phyloP scores from a whole-genome alignment of 1,140 invertebrate species.

The Notospermus geniculatus region DNA sequence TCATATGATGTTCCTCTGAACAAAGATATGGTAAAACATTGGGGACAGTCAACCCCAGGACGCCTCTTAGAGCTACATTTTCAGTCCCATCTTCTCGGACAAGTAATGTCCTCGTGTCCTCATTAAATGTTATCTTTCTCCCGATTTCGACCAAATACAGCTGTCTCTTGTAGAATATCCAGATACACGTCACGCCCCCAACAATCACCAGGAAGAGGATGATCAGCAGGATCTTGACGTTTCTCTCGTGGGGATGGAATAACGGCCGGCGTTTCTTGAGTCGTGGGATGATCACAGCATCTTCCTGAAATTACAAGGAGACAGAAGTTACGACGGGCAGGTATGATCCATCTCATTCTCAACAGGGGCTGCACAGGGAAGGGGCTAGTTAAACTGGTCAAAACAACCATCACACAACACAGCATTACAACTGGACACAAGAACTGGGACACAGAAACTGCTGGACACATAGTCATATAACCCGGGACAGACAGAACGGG shows the following conservation, averaged over 20 bases:
- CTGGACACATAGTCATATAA: too few relatives aligned
- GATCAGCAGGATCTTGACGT: background rate
- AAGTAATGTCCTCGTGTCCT: background rate
- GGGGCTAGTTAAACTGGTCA: too few relatives aligned
- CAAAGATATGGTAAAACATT: background rate
- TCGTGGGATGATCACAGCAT: background rate
- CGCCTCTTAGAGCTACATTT: background rate
- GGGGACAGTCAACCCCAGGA: background rate
- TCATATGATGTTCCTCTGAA: background rate
- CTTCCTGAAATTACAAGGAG: too few relatives aligned
- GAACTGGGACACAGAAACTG: too few relatives aligned
- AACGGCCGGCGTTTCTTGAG: background rate
- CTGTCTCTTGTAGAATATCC: background rate
- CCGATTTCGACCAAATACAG: constrained; percentile 2
- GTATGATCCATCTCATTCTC: too few relatives aligned
- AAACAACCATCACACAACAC: too few relatives aligned
- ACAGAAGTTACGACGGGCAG: too few relatives aligned
- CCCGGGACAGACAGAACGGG: too few relatives aligned
- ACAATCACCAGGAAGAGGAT: constrained; percentile 1
- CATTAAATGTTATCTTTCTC: background rate
- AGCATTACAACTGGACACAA: too few relatives aligned
- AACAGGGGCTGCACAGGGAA: too few relatives aligned
- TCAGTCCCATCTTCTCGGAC: background rate
- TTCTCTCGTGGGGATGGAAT: background rate
- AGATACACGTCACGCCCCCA: background rate